Base-by-base conservation (phyloP, 1,140 invertebrate species). In the Brachionus rubens region DNA sequence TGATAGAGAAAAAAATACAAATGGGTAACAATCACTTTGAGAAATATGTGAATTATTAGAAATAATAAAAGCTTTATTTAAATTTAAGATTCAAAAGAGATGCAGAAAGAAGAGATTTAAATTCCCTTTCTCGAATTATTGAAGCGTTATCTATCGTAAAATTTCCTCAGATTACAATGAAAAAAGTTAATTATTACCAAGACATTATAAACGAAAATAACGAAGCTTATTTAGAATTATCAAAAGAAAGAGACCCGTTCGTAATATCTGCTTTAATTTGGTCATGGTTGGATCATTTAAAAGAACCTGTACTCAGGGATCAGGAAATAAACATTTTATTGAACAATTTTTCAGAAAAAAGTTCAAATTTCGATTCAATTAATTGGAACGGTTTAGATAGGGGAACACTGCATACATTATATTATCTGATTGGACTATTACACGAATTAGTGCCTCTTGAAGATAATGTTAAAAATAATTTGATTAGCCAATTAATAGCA, bases 281-380 rank as follows among this genome's bases (percentile, higher is more conserved):
- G 72, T 36, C 72, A 41, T 75, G 72, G 72, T 19, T 75, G 4
- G 19, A 54, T 6, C 30, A 54, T 30, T 75, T 75, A 19, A 75
- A 75, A 59, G 72, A 47, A 24, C 68, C 68, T 16, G 46, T 72
- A 30, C 21, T 72, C 33, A 54, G 50, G 33, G 68, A 72, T 30
- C 68, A 72, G 41, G 46, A 72, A 54, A 50, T 72, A 10, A 50
- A 47, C 6, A 26, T 47, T 9, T n/a, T 72, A 0, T 9, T 50
- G n/a, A 50, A 21, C 14, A 21, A 41, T 54, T 50, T 26, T 30
- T 50, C 24, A 16, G 46, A 72, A 10, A 54, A 33, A 21, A 28
- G 30, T 6, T 40, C 33, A 33, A n/a, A 56, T 28, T 33, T 56
- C 12, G 46, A 30, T 24, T n/a, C 24, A n/a, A 16, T 28, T 10